phyloP scores from a whole-genome alignment of 2,888 invertebrate species.

The Chouioia cunea region DNA sequence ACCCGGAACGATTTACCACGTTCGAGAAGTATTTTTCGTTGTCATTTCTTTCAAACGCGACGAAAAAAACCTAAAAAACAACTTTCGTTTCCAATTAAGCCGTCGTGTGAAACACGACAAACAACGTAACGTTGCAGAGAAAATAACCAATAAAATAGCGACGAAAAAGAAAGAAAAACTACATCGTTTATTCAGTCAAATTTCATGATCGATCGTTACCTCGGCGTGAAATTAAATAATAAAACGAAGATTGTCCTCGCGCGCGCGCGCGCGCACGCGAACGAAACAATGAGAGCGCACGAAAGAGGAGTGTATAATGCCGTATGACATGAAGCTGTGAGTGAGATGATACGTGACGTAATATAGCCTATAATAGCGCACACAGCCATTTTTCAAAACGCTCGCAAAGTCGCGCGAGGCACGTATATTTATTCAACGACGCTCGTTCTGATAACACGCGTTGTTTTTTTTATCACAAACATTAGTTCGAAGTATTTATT shows the following conservation, averaged over 20 bases:
- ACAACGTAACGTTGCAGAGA: background rate
- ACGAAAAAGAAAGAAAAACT: slow-evolving; percentile 11
- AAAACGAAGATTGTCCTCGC: no score
- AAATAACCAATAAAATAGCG: slow-evolving; percentile 14
- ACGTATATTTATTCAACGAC: slow-evolving; percentile 15
- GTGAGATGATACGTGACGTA: slow-evolving; percentile 54
- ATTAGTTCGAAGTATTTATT: slow-evolving; percentile 24
- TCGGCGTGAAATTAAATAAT: no score
- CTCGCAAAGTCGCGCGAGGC: slow-evolving; percentile 38
- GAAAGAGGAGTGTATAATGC: no score
- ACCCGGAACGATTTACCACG: slow-evolving; percentile 1
- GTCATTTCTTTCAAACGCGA: background rate
- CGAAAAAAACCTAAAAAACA: background rate
- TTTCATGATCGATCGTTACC: slow-evolving; percentile 13
- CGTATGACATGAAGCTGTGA: no score
- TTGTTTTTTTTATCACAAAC: slow-evolving; percentile 44
- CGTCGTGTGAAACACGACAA: background rate
- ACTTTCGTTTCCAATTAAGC: background rate
- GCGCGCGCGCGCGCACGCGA: no score
- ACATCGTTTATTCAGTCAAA: slow-evolving; percentile 30
- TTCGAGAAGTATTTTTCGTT: slow-evolving; percentile 11
- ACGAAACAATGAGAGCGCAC: no score
- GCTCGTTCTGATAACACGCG: background rate
- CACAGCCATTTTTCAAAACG: slow-evolving; percentile 66
- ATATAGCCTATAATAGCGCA: slow-evolving; percentile 63